Evolutionary conservation across 2,888 invertebrate genomes (phyloP).

Genomic region (Apotomis betuletana): DNA sequence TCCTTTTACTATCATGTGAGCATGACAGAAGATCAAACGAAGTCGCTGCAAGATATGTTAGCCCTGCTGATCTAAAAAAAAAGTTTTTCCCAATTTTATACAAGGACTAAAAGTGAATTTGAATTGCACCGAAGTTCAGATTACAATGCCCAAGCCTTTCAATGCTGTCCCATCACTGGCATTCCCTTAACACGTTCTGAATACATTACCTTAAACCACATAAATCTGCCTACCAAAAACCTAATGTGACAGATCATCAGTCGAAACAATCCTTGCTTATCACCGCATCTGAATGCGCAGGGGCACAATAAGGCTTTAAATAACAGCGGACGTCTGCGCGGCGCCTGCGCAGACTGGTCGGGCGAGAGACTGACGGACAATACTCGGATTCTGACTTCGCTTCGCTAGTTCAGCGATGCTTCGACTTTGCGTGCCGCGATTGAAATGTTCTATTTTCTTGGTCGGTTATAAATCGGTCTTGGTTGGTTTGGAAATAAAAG

Average conservation of each 20-base stretch:
- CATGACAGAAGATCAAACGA: too few relatives aligned
- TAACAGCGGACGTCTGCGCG: slow-evolving; percentile 74
- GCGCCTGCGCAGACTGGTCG: slow-evolving; percentile 71
- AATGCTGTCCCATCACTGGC: too few relatives aligned
- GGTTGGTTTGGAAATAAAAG: too few relatives aligned
- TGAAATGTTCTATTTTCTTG: slow-evolving; percentile 39
- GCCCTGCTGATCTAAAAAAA: too few relatives aligned
- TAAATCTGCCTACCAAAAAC: slow-evolving; percentile 37
- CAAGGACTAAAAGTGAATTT: too few relatives aligned
- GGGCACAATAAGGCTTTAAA: slow-evolving; percentile 81
- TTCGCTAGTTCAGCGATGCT: slow-evolving; percentile 56
- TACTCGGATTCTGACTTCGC: slow-evolving; percentile 66
- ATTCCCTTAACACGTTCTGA: too few relatives aligned
- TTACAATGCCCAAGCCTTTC: too few relatives aligned
- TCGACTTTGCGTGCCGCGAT: slow-evolving; percentile 48
- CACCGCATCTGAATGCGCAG: slow-evolving; percentile 71
- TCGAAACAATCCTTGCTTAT: slow-evolving; percentile 73
- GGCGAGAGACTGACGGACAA: slow-evolving; percentile 76
- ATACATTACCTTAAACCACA: slow-evolving; percentile 2
- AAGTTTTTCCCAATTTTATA: too few relatives aligned
- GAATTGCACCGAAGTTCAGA: too few relatives aligned
- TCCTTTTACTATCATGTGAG: too few relatives aligned
- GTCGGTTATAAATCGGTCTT: slow-evolving; percentile 14
- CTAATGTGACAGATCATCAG: slow-evolving; percentile 75
- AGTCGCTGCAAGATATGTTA: too few relatives aligned